Conservation (phyloP, 2,888 invertebrate genomes). For the Sericinus montela region DNA sequence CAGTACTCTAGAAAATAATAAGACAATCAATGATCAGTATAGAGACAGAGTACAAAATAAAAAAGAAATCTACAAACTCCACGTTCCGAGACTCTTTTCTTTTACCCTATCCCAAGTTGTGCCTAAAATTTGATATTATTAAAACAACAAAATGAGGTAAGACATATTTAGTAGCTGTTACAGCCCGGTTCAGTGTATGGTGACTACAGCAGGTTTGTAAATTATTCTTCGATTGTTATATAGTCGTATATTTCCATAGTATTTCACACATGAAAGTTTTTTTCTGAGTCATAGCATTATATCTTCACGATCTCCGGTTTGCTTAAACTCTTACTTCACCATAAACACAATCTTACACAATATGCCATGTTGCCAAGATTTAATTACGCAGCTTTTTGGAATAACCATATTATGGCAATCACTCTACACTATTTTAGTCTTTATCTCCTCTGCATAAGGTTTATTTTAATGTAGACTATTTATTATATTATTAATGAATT, state of each 20-base stretch:
- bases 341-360: slow-evolving; percentile 8
- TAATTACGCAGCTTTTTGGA: slow-evolving; percentile 9
- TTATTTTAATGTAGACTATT: not conserved
- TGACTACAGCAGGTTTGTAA: no score
- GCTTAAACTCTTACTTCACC: slow-evolving; percentile 1
- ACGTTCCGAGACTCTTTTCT: no score
- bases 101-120: no score
- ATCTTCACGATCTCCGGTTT: slow-evolving; percentile 6
- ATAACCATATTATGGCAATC: slow-evolving; percentile 6
- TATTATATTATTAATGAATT: not conserved
- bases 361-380: not conserved
- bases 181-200: no score
- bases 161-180: no score
- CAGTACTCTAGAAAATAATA: slow-evolving; percentile 12
- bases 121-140: no score
- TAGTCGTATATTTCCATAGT: no score
- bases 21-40: slow-evolving; percentile 1
- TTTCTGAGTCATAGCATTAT: slow-evolving; percentile 7
- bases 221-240: no score
- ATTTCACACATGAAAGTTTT: no score
- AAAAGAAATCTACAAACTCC: no score
- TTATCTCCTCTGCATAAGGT: not conserved
- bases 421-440: not conserved
- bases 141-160: no score
- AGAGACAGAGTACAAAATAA: not conserved